Evolutionary conservation across 2,797 vertebrate species (phyloP), one percentile per base, ranked within the genome.

Genomic region (Prunella strophiata): DNA sequence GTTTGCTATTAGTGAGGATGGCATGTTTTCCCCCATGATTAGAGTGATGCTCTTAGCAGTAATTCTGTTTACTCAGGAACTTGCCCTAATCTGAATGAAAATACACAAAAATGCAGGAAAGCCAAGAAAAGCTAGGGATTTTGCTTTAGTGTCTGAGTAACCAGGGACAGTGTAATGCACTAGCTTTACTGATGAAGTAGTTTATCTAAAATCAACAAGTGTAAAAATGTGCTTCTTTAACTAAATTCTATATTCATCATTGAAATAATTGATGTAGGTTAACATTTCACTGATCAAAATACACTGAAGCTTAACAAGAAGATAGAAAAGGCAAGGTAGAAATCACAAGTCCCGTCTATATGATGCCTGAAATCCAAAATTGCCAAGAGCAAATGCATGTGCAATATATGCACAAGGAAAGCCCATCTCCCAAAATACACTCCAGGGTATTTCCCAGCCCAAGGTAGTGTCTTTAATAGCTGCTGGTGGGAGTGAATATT

Each of bases 21-120:
- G 26, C 47, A 52, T 43, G 55, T 26, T 85, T 90, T 89, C 30
- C 50, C 40, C 27, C 23, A 5, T 47, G 30, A 30, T 84, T 88
- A 32, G 14, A 81, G 51, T 32, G 45, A 42, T 78, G 29, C 15
- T 5, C 20, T 89, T 32, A 87, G 16, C 11, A 82, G 38, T 74
- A 93, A 83, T 73, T 92, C 25, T 59, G 0, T 88, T 89, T 70
- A 71, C 12, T 77, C 27, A 61, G 68, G 20, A 91, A 23, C 5
- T 80, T 92, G 11, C 16, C 42, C 16, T 79, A 51, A 71, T 73
- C 57, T 83, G 50, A 87, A 86, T 45, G 30, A 77, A 93, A 87
- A 71, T 54, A 67, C 13, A 67, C 13, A 70, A n/a, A 62, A 66
- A 42, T 76, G 22, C 4, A 71, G 19, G 11, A 82, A 73, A 87